These are phyloP conservation scores for Phasianus colchicus DNA, from an alignment of 2,113 vertebrate species.

Conservation along the genomic window DNA sequence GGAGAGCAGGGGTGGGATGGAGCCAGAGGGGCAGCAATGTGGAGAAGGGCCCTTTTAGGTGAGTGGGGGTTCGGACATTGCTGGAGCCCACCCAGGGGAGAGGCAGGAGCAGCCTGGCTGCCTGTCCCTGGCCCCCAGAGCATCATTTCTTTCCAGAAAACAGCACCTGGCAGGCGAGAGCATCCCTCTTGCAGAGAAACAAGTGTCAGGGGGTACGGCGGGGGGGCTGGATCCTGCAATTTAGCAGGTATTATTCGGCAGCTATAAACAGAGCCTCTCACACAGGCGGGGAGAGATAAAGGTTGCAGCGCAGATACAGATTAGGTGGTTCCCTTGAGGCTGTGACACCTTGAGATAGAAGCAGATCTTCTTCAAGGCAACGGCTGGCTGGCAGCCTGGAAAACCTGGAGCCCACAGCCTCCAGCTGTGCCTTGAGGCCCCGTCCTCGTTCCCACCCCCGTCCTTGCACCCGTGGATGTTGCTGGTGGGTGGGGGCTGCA, in stretches of 20 bases:
- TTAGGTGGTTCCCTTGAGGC: conserved; percentile 71
- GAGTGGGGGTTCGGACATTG: neutral
- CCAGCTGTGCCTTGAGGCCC: neutral
- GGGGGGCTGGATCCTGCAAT: conserved; percentile 27
- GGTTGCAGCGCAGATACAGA: conserved; percentile 70
- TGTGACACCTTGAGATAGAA: conserved; percentile 68
- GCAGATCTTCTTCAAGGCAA: conserved; percentile 68
- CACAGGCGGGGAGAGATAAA: conserved; percentile 55
- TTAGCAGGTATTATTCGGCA: conserved; percentile 62
- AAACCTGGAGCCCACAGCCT: conserved; percentile 40
- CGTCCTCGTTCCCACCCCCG: neutral
- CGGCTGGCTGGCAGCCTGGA: conserved; percentile 67
- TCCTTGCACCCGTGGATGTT: neutral
- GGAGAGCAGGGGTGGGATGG: neutral
- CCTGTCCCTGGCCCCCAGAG: neutral
- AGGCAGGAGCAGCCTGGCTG: neutral
- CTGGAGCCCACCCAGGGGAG: neutral
- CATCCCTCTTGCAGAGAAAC: conserved; percentile 6
- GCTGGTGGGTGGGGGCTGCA: fast-evolving
- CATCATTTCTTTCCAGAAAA: conserved; percentile 14
- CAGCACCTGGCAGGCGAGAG: conserved; percentile 34
- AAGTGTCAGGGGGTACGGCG: neutral
- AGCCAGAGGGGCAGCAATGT: neutral
- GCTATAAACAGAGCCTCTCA: conserved; percentile 65
- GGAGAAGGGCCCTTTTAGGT: neutral